Evolutionary conservation across 2,888 invertebrate genomes (phyloP).

Genomic region (Emesis furor): DNA sequence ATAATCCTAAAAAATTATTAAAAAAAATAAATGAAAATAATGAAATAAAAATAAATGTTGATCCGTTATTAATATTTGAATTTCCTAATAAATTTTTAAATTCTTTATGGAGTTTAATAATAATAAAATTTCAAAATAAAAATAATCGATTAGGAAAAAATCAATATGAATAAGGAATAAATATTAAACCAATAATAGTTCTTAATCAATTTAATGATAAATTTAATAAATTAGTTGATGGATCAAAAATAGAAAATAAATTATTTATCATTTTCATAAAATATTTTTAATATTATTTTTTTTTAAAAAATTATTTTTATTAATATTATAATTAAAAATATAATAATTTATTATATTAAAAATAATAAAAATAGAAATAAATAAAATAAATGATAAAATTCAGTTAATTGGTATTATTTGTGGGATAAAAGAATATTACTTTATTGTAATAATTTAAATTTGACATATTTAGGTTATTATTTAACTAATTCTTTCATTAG

Average conservation of each 20-base stretch:
- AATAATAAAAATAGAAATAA: slow-evolving; percentile 85
- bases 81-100: slow-evolving; percentile 91
- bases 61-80: slow-evolving; percentile 85
- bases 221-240: slow-evolving; percentile 89
- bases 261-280: slow-evolving; percentile 94
- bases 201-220: slow-evolving; percentile 93
- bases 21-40: slow-evolving; percentile 92
- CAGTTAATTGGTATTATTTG: slow-evolving; percentile 93
- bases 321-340: slow-evolving; percentile 80
- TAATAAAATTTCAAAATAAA: slow-evolving; percentile 89
- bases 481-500: slow-evolving; percentile 93
- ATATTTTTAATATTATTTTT: slow-evolving; percentile 72
- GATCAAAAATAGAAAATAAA: slow-evolving; percentile 94
- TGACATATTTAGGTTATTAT: slow-evolving; percentile 93
- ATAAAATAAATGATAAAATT: slow-evolving; percentile 88
- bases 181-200: slow-evolving; percentile 88
- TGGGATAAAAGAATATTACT: slow-evolving; percentile 93
- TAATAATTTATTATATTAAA: slow-evolving; percentile 91
- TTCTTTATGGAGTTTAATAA: slow-evolving; percentile 89
- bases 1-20: slow-evolving; percentile 94
- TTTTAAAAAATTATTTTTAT: slow-evolving; percentile 79
- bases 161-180: slow-evolving; percentile 91
- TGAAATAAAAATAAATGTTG: slow-evolving; percentile 91
- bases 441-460: slow-evolving; percentile 92
- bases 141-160: slow-evolving; percentile 90